Evolutionary conservation across 2,797 vertebrate genomes (phyloP).

Genomic region (Distichodus sexfasciatus): DNA sequence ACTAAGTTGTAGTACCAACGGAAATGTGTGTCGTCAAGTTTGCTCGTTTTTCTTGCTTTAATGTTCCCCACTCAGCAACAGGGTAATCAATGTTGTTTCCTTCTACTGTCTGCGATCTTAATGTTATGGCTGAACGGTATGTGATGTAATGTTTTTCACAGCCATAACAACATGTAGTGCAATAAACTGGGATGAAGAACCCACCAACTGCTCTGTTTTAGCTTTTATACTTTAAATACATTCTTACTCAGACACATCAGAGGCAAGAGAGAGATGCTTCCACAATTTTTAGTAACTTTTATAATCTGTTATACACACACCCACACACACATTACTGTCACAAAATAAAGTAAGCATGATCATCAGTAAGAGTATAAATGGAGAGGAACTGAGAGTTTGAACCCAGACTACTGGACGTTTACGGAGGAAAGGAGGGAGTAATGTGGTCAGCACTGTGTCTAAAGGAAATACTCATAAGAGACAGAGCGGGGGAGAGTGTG

Average conservation of each 20-base stretch:
- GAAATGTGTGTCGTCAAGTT: too few species aligned
- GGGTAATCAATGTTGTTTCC: too few species aligned
- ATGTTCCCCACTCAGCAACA: too few species aligned
- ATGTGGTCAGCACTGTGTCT: background rate
- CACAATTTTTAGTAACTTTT: background rate
- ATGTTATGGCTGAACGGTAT: too few species aligned
- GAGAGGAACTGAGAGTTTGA: background rate
- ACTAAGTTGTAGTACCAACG: too few species aligned
- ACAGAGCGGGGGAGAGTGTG: background rate
- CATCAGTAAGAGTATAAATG: background rate
- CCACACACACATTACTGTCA: constrained; percentile 29
- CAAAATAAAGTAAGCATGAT: constrained; percentile 27
- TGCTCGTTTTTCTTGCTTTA: too few species aligned
- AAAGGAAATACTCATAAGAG: background rate
- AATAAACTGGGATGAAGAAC: too few species aligned
- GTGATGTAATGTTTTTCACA: too few species aligned
- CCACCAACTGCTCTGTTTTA: background rate
- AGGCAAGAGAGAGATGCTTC: background rate
- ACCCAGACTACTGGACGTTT: background rate
- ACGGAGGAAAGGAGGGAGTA: background rate
- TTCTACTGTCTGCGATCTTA: too few species aligned
- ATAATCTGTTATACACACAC: constrained; percentile 13
- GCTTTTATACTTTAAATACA: constrained; percentile 1
- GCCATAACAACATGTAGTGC: too few species aligned
- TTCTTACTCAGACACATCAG: constrained; percentile 8